These are phyloP conservation scores for Tholera decimalis DNA, from an alignment of 2,888 invertebrate genomes.

Conservation along the genomic window DNA sequence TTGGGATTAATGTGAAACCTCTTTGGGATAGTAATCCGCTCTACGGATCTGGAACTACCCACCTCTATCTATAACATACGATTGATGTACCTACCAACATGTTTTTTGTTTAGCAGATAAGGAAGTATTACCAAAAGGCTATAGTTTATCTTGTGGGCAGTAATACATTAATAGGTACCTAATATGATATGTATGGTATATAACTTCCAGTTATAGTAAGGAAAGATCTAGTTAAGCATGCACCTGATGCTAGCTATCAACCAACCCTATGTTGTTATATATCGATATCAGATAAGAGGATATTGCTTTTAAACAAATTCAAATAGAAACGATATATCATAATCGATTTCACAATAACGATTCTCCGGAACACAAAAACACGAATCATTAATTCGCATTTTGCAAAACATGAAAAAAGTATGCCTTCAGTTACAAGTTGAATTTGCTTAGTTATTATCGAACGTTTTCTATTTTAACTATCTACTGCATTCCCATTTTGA, in stretches of 20 bases:
- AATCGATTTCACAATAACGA: conserved; percentile 37
- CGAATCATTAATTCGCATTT: conserved; percentile 56
- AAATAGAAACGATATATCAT: conserved; percentile 42
- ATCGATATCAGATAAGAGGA: conserved; percentile 15
- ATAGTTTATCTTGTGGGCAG: background rate
- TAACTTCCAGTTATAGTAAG: background rate
- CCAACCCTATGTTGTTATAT: background rate
- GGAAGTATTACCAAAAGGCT: background rate
- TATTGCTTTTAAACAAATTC: conserved; percentile 25
- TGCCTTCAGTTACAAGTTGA: conserved; percentile 58
- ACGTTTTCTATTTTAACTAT: conserved; percentile 69
- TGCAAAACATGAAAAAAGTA: conserved; percentile 49
- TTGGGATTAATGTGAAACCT: conserved; percentile 51
- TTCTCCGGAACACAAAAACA: conserved; percentile 46
- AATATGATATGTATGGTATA: background rate
- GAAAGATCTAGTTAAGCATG: background rate
- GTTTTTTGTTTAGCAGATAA: conserved; percentile 17
- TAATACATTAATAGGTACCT: background rate
- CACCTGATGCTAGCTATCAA: background rate
- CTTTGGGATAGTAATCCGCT: conserved; percentile 45
- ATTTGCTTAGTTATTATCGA: conserved; percentile 64
- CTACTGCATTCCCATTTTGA: conserved; percentile 70
- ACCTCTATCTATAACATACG: conserved; percentile 11
- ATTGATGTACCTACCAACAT: background rate
- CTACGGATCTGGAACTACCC: conserved; percentile 30